A percentile compares a stretch with the other conserved stretches of the same genome.
Evolutionary conservation across 2,888 invertebrate species (phyloP).

Genomic region (Esperia sulphurella): DNA sequence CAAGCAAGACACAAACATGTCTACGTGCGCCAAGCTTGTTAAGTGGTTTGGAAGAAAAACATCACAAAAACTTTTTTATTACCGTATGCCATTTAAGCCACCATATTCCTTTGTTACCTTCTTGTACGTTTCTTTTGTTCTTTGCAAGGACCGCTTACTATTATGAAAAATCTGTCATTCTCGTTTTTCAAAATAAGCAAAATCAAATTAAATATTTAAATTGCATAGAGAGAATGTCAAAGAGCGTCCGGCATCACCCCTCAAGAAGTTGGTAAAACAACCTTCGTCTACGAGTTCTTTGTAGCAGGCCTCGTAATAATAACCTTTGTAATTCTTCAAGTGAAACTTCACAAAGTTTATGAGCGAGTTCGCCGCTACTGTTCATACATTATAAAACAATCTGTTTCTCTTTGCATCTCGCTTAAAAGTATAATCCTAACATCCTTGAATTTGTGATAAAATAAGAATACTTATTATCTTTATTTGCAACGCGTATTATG

Average conservation of each 20-base stretch:
- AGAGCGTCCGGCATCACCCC: conserved; percentile 31
- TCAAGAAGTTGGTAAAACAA: conserved; percentile 42
- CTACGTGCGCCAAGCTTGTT: conserved; percentile 78
- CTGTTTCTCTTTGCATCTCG: conserved; percentile 22
- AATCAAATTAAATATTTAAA: conserved; percentile 16
- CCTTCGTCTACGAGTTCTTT: conserved; percentile 40
- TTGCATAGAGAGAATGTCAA: conserved; percentile 22
- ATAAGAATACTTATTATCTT: too few relatives aligned
- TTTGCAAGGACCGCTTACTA: not conserved
- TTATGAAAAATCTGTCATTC: not conserved
- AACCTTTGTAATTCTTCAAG: conserved; percentile 56
- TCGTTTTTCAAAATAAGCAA: not conserved
- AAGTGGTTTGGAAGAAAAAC: conserved; percentile 80
- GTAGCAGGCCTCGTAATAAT: conserved; percentile 48
- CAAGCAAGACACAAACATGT: conserved; percentile 78
- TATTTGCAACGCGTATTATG: not conserved
- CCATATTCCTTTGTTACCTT: conserved; percentile 35
- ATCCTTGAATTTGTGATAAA: not conserved
- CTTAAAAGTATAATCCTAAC: conserved; percentile 6
- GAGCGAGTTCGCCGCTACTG: conserved; percentile 35
- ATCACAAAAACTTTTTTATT: conserved; percentile 77
- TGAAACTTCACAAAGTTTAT: conserved; percentile 46
- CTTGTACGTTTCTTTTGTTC: not conserved
- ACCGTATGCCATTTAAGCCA: conserved; percentile 69
- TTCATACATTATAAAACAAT: conserved; percentile 40